phyloP scores from a whole-genome alignment of 2,888 invertebrate species.

The Meganola albula region DNA sequence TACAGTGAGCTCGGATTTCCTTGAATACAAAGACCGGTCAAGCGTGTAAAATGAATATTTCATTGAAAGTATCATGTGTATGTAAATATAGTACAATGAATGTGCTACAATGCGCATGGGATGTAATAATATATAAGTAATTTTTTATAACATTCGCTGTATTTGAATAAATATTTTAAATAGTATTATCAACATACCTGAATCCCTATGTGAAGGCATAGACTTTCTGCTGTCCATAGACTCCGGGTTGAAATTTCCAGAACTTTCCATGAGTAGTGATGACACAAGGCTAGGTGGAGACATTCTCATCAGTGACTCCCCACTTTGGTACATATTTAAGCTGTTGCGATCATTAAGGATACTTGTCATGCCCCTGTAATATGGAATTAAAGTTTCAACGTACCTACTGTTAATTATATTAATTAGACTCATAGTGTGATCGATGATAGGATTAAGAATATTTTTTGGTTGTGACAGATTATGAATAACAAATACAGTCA shows the following conservation, averaged over 20 bases:
- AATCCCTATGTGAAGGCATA: constrained; percentile 49
- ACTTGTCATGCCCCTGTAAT: constrained; percentile 53
- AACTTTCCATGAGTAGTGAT: constrained; percentile 71
- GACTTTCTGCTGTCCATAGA: constrained; percentile 57
- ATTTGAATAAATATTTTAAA: too few relatives aligned
- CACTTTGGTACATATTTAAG: constrained; percentile 68
- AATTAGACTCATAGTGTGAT: too few relatives aligned
- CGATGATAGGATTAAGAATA: too few relatives aligned
- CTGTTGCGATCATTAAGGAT: constrained; percentile 60
- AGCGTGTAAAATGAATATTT: background rate
- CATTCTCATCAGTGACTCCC: constrained; percentile 68
- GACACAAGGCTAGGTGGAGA: constrained; percentile 80
- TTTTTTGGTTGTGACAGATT: too few relatives aligned
- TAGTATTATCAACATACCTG: too few relatives aligned
- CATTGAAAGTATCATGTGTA: background rate
- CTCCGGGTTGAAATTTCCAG: constrained; percentile 62
- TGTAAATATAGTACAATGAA: constrained; percentile 1
- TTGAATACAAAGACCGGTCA: background rate
- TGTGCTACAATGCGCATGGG: background rate
- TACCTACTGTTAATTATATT: too few relatives aligned
- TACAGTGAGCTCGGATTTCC: background rate
- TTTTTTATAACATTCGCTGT: too few relatives aligned
- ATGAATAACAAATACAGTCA: too few relatives aligned
- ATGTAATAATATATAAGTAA: too few relatives aligned
- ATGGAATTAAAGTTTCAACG: background rate